phyloP scores from a whole-genome alignment of 2,797 vertebrate species.

The Mus caroli region DNA sequence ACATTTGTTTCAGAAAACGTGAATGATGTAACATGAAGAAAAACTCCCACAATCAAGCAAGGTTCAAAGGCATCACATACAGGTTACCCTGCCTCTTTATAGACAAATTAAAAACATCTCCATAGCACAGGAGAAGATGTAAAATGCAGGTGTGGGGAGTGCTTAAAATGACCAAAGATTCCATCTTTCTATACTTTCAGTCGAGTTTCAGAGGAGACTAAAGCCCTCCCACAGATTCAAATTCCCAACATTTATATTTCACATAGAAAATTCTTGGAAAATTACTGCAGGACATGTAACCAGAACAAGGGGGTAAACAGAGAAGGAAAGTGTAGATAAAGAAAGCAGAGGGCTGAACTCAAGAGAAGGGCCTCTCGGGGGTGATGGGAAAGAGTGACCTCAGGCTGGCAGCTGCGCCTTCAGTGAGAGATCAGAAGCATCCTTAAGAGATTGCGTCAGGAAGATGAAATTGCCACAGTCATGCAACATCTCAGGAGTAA shows the following conservation, averaged over 20 bases:
- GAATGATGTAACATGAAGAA: not conserved
- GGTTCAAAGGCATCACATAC: not conserved
- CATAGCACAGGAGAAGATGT: not conserved
- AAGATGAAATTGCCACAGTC: not conserved
- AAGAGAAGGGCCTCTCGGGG: not conserved
- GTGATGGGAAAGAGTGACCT: not conserved
- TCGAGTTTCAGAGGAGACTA: not conserved
- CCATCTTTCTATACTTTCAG: not conserved
- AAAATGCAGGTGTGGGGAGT: not conserved
- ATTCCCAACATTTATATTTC: not conserved
- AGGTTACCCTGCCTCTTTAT: not conserved
- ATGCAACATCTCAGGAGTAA: not conserved
- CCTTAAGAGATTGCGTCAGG: not conserved
- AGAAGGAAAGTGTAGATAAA: not conserved
- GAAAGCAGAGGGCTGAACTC: not conserved
- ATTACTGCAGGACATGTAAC: no score
- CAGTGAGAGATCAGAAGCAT: not conserved
- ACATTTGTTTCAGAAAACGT: slow-evolving; percentile 22
- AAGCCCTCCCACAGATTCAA: not conserved
- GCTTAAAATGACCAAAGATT: not conserved
- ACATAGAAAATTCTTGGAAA: not conserved
- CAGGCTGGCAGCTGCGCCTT: not conserved
- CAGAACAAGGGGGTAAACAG: not conserved
- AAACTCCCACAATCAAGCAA: not conserved
- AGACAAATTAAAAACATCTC: not conserved